phyloP scores from a whole-genome alignment of 2,113 vertebrate genomes.

The Zapus hudsonius region DNA sequence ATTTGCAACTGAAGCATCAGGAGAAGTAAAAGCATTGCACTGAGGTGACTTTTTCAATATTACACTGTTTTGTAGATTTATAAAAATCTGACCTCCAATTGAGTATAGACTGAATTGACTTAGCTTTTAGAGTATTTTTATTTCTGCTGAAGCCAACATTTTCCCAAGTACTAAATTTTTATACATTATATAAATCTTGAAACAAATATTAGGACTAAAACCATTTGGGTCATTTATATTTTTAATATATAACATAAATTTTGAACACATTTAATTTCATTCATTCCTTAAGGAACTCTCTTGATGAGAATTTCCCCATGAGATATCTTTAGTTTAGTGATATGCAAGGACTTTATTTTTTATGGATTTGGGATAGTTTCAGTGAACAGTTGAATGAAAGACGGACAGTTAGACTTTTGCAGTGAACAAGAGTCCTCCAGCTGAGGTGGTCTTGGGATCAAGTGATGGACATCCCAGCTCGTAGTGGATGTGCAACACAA shows the following conservation, averaged over 20 bases:
- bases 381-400: background rate
- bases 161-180: background rate
- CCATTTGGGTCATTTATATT: background rate
- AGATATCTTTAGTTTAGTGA: background rate
- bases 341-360: background rate
- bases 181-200: background rate
- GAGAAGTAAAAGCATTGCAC: background rate
- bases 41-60: background rate
- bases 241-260: background rate
- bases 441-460: too few relatives aligned
- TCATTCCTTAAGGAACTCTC: background rate
- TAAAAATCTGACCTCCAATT: background rate
- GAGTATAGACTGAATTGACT: background rate
- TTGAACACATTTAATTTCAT: conserved; percentile 17
- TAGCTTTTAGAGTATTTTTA: conserved; percentile 12
- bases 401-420: background rate
- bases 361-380: background rate
- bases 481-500: background rate
- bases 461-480: background rate
- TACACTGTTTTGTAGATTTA: background rate
- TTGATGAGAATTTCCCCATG: background rate
- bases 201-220: conserved; percentile 1
- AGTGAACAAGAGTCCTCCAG: background rate
- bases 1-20: background rate
- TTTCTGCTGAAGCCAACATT: background rate